Conservation (phyloP, 2,797 vertebrate species). For the Nyctibius grandis region DNA sequence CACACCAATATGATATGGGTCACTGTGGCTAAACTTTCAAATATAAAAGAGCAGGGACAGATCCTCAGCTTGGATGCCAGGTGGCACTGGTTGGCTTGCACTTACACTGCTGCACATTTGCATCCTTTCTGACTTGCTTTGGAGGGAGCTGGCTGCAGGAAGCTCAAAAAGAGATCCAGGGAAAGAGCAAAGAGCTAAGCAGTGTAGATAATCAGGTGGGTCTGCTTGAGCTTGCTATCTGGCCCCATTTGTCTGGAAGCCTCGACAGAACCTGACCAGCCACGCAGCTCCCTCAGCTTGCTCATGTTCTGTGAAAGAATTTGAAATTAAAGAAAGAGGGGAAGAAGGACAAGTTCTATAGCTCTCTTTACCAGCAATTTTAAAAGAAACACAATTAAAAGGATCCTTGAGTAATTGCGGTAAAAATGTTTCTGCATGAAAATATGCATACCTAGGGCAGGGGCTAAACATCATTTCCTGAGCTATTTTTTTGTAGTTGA, state of each 20-base stretch:
- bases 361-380: neutral
- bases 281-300: neutral
- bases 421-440: neutral
- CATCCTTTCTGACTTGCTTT: neutral
- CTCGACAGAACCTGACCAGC: neutral
- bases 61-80: neutral
- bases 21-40: neutral
- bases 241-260: neutral
- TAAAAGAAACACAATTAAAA: neutral
- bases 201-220: accelerated
- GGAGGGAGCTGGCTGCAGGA: neutral
- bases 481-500: neutral
- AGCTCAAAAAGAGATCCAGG: neutral
- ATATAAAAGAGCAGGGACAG: neutral
- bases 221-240: neutral
- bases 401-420: neutral
- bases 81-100: neutral
- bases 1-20: neutral
- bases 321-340: neutral
- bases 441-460: accelerated
- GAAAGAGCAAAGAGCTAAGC: neutral
- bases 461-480: neutral
- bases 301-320: neutral
- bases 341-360: neutral
- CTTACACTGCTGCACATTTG: neutral